phyloP scores from a whole-genome alignment of 2,113 vertebrate species.

The Pan troglodytes region DNA sequence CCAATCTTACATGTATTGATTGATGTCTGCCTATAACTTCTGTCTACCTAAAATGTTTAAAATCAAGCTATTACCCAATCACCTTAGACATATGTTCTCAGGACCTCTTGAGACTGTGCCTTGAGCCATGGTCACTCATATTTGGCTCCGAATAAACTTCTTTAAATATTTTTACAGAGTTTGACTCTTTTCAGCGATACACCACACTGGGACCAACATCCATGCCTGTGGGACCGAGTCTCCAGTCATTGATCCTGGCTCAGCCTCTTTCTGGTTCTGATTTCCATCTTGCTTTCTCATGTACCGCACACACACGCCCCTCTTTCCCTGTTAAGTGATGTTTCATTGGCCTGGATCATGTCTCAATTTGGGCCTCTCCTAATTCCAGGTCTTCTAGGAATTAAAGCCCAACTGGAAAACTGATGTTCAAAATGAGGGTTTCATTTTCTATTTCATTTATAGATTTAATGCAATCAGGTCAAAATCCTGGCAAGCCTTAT shows the following conservation, averaged over 20 bases:
- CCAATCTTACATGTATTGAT: no score
- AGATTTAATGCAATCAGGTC: background rate
- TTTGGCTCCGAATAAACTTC: no score
- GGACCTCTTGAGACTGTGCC: no score
- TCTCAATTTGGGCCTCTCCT: background rate
- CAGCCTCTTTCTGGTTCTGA: background rate
- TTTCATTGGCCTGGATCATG: background rate
- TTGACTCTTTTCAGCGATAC: no score
- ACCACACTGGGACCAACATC: background rate
- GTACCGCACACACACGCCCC: fast-evolving
- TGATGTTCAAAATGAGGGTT: background rate
- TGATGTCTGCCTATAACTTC: no score
- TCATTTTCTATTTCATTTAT: background rate
- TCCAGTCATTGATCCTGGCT: background rate
- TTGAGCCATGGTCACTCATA: no score
- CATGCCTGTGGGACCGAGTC: background rate
- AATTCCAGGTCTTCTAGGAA: background rate
- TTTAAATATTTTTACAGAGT: no score
- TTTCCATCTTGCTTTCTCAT: background rate
- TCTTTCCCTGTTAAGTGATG: background rate
- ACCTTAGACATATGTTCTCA: no score
- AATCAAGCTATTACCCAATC: no score
- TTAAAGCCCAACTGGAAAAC: background rate
- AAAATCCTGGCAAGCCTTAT: background rate
- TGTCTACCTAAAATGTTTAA: no score